Conservation (phyloP, 30 jellyfish, hydroid and myxozoan genomes). For the Rhopilema esculentum region DNA sequence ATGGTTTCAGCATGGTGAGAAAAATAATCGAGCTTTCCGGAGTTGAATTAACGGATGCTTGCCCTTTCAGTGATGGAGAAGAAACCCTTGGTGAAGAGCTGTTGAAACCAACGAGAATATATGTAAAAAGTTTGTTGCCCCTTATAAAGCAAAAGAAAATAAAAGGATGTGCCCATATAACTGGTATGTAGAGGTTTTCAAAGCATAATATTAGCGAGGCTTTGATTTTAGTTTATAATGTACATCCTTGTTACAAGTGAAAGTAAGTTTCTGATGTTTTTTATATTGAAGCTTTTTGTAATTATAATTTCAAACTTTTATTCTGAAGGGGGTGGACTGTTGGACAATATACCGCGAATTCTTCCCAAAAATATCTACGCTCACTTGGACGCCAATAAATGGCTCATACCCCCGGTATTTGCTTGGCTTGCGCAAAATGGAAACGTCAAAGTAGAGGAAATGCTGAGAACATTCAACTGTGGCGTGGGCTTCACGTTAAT, state of each 20-base stretch:
- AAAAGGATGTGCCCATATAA: slow-evolving; percentile 91
- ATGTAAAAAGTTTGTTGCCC: slow-evolving; percentile 82
- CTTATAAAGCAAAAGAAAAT: slow-evolving; percentile 75
- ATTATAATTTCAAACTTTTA: neutral
- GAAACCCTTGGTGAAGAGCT: slow-evolving; percentile 83
- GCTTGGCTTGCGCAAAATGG: slow-evolving; percentile 82
- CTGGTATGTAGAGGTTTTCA: slow-evolving; percentile 59
- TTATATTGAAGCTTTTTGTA: neutral
- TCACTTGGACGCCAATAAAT: slow-evolving; percentile 67
- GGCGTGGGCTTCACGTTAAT: slow-evolving; percentile 88
- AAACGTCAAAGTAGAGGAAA: slow-evolving; percentile 66
- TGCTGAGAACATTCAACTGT: slow-evolving; percentile 90
- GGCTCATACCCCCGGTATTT: slow-evolving; percentile 88
- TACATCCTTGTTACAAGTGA: too few species aligned
- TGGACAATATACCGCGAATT: slow-evolving; percentile 92
- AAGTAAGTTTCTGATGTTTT: neutral
- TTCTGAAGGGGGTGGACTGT: slow-evolving; percentile 90
- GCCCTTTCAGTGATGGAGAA: slow-evolving; percentile 78
- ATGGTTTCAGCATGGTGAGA: slow-evolving; percentile 94
- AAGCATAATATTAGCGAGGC: neutral
- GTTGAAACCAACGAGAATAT: slow-evolving; percentile 83
- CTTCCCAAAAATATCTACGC: slow-evolving; percentile 62
- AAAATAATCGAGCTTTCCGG: slow-evolving; percentile 71
- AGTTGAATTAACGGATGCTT: slow-evolving; percentile 36
- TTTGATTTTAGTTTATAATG: too few species aligned